phyloP scores from a whole-genome alignment of 1,140 invertebrate species.

The Delia radicum region DNA sequence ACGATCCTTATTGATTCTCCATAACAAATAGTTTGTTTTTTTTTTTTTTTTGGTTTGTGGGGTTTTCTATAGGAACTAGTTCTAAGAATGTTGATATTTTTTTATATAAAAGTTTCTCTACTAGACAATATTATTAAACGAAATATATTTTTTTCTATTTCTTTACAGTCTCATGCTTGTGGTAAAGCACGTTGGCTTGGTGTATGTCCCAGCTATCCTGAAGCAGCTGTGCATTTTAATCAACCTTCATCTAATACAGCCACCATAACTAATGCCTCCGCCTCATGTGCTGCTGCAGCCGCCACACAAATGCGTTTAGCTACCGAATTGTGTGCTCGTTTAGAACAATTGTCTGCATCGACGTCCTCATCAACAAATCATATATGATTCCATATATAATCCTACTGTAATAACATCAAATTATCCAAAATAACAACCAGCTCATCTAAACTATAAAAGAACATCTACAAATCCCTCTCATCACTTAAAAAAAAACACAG shows the following conservation, averaged over 20 bases:
- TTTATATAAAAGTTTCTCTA: background rate
- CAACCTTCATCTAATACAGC: conserved; percentile 36
- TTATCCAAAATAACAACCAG: background rate
- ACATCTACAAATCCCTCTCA: background rate
- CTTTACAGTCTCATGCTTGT: conserved; percentile 70
- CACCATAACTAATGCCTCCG: conserved; percentile 35
- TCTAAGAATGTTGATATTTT: too few species aligned
- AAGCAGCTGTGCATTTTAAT: conserved; percentile 53
- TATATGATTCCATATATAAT: conserved; percentile 6
- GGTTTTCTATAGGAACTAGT: too few species aligned
- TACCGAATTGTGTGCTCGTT: conserved; percentile 57
- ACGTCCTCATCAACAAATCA: conserved; percentile 39
- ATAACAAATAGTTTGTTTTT: too few species aligned
- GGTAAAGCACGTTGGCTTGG: conserved; percentile 75
- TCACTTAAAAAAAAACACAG: background rate
- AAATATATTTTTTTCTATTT: conserved; percentile 31
- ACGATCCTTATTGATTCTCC: too few species aligned
- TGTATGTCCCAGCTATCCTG: conserved; percentile 59
- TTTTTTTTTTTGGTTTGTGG: too few species aligned
- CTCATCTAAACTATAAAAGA: background rate
- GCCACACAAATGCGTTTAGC: conserved; percentile 49
- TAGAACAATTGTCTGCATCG: conserved; percentile 59
- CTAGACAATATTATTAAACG: background rate
- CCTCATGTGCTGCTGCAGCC: conserved; percentile 42
- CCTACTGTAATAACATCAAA: background rate